Conservation (phyloP, 2,113 vertebrate genomes). For the Catagonus wagneri region DNA sequence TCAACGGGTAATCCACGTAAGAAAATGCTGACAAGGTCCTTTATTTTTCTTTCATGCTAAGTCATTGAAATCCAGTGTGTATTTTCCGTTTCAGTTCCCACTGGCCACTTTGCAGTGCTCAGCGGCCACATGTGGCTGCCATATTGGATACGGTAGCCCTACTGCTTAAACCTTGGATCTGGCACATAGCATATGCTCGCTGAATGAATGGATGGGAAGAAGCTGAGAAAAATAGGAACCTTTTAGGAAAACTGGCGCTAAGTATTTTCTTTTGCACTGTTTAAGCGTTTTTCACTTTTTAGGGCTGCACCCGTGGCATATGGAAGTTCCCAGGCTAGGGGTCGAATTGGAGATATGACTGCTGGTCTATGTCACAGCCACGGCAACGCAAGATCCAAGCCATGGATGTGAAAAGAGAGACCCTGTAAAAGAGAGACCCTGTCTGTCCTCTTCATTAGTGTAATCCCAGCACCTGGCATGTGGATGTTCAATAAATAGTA, state of each 20-base stretch:
- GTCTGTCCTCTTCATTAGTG: neutral
- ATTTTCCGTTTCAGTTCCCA: neutral
- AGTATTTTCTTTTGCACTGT: neutral
- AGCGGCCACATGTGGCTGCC: neutral
- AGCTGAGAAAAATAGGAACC: neutral
- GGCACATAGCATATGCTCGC: neutral
- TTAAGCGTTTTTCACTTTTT: neutral
- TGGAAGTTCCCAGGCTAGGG: no score
- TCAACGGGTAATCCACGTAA: neutral
- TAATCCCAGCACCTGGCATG: neutral
- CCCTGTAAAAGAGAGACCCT: neutral
- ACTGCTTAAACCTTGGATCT: neutral
- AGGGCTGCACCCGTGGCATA: no score
- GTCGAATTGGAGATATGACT: no score
- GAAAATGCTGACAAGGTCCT: neutral
- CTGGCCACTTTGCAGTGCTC: neutral
- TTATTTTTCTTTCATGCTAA: conserved; percentile 3
- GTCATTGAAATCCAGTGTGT: neutral
- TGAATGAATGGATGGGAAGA: neutral
- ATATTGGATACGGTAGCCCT: neutral
- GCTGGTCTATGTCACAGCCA: no score
- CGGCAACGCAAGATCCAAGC: no score
- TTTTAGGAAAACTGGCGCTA: neutral
- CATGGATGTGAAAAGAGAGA: neutral
- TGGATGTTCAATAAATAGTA: neutral